These are phyloP conservation scores for Ephestia elutella DNA, from an alignment of 1,140 invertebrate genomes.

Conservation along the genomic window DNA sequence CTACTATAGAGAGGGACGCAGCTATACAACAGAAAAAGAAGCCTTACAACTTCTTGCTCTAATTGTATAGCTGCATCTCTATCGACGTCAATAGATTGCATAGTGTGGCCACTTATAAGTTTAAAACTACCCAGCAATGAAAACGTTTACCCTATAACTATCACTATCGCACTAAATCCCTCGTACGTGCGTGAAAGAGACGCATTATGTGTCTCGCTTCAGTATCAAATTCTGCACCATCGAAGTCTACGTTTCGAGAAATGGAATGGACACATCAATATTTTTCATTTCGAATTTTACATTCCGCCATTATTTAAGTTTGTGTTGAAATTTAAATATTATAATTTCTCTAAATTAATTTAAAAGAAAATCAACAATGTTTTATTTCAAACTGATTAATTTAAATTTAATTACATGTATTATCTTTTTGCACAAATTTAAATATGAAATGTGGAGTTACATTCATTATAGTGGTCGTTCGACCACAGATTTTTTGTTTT, in stretches of 20 bases:
- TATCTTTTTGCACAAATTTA: no score
- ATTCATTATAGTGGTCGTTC: not conserved
- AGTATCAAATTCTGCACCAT: conserved; percentile 47
- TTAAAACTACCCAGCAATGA: conserved; percentile 66
- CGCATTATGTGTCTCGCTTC: conserved; percentile 31
- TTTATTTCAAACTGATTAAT: no score
- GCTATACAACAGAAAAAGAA: no score
- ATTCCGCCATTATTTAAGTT: not conserved
- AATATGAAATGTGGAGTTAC: no score
- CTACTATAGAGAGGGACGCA: no score
- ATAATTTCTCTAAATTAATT: not conserved
- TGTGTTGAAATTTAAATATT: not conserved
- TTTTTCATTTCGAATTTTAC: not conserved
- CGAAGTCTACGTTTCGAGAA: conserved; percentile 53
- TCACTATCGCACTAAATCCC: conserved; percentile 47
- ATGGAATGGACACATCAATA: conserved; percentile 48
- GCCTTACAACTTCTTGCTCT: no score
- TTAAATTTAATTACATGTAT: no score
- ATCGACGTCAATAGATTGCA: no score
- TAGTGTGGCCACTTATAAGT: conserved; percentile 6
- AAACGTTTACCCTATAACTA: conserved; percentile 59
- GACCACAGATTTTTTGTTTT: not conserved
- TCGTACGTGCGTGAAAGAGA: conserved; percentile 44
- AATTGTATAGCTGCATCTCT: no score
- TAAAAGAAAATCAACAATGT: not conserved